phyloP scores from a whole-genome alignment of 2,888 invertebrate genomes.

The Aporophyla lueneburgensis region DNA sequence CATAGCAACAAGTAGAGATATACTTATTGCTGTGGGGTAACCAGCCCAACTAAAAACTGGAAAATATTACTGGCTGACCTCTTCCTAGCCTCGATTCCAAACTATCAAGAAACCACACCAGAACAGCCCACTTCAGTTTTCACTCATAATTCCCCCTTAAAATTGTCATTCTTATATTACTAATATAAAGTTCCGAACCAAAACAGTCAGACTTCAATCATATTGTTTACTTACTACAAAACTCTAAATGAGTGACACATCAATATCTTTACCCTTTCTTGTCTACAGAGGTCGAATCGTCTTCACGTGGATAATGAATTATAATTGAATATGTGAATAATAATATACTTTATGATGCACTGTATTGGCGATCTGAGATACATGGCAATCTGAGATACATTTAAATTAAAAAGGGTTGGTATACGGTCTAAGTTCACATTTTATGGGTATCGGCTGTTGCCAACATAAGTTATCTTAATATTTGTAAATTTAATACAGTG shows the following conservation, averaged over 20 bases:
- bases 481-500: too few species aligned
- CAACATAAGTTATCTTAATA: not conserved
- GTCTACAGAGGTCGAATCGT: conserved; percentile 56
- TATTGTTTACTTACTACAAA: conserved; percentile 33
- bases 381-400: conserved; percentile 7
- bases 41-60: too few species aligned
- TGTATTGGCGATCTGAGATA: conserved; percentile 6
- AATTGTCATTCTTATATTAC: not conserved
- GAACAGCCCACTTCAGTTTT: too few species aligned
- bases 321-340: conserved; percentile 16
- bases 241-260: conserved; percentile 58
- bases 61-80: not conserved
- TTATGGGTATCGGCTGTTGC: not conserved
- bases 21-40: too few species aligned
- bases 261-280: conserved; percentile 58
- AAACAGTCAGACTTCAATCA: not conserved
- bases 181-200: not conserved
- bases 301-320: conserved; percentile 32
- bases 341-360: conserved; percentile 16
- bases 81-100: not conserved
- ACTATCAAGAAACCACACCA: not conserved
- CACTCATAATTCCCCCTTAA: not conserved
- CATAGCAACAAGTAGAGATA: too few species aligned
- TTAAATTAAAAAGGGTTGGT: not conserved
- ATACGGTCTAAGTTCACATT: not conserved